phyloP scores from a whole-genome alignment of 2,113 vertebrate genomes.

The Mungos mungo region DNA sequence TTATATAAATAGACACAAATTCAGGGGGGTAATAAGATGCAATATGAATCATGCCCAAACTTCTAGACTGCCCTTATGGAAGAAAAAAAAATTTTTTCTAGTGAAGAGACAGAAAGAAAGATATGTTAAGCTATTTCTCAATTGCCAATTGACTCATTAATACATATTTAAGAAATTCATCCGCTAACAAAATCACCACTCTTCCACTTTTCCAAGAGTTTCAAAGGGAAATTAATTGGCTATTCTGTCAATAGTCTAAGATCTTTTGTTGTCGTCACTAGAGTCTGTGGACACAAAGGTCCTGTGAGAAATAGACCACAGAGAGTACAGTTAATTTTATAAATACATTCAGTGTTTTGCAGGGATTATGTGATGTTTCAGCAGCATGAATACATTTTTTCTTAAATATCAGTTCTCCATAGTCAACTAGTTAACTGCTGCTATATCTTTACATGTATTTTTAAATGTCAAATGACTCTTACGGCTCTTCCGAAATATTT shows the following conservation, averaged over 20 bases:
- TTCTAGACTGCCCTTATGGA: conserved; percentile 55
- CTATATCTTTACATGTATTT: conserved; percentile 53
- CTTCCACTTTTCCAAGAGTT: background rate
- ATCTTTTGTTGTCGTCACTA: background rate
- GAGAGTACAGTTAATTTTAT: background rate
- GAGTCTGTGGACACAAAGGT: background rate
- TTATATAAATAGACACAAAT: conserved; percentile 73
- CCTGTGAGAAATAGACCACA: background rate
- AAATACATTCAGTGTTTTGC: conserved; percentile 58
- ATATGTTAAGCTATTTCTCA: conserved; percentile 25
- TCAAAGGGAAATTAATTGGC: background rate
- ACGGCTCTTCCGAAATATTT: conserved; percentile 54
- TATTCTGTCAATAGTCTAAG: background rate
- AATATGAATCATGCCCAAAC: conserved; percentile 45
- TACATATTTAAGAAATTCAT: conserved; percentile 1
- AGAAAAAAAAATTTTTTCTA: background rate
- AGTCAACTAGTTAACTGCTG: conserved; percentile 23
- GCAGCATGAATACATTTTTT: conserved; percentile 61
- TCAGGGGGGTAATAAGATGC: conserved; percentile 57
- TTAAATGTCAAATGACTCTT: conserved; percentile 62
- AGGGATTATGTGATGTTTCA: conserved; percentile 64
- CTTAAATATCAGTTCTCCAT: conserved; percentile 60
- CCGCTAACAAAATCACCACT: background rate
- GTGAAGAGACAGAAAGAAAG: conserved; percentile 23
- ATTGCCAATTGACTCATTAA: conserved; percentile 46